Evolutionary conservation across 2,797 vertebrate genomes (phyloP), one percentile per base, ranked within the genome.

Genomic region (Knipowitschia caucasica): DNA sequence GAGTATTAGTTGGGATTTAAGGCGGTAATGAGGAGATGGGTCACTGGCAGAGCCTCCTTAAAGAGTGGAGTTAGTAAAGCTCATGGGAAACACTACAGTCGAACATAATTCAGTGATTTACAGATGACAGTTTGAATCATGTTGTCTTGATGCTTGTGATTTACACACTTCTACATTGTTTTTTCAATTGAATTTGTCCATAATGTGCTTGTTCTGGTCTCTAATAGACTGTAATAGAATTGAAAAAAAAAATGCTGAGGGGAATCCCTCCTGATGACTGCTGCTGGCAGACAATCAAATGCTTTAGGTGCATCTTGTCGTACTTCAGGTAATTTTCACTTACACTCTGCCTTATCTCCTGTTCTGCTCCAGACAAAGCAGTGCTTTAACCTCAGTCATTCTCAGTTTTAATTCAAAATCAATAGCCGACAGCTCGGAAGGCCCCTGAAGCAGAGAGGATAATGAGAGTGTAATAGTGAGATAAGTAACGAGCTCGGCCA

Each of bases 381-480:
- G 34, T 59, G 59, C 54, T 49, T 57, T 64, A 75, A 80, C 79
- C 71, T 72, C 65, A 75, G 81, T 83, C 75, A 81, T 63, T 83
- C 65, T 73, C 70, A 53, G 79, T 82, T 53, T 69, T 59, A 67
- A 65, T 83, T 82, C 69, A 67, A 84, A 79, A 81, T 87, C 86
- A 88, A 80, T 86, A 85, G 79, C 50, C 57, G 52, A 71, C 69
- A 69, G 67, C 82, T 84, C 39, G 18, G 63, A 77, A 62, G 73
- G 67, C 71, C 82, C 88, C 87, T 73, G 76, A 67, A 88, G 88
- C 80, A 82, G 80, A 71, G 71, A 57, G 73, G 67, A 78, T 92
- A 90, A 92, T 91, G 83, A 86, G 73, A 78, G 80, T 86, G 69
- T 92, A 91, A 91, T 91, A 88, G 85, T 73, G 81, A 78, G 73